These are phyloP conservation scores for Drosophila barbarae DNA, from an alignment of 2,888 invertebrate species.

Conservation along the genomic window DNA sequence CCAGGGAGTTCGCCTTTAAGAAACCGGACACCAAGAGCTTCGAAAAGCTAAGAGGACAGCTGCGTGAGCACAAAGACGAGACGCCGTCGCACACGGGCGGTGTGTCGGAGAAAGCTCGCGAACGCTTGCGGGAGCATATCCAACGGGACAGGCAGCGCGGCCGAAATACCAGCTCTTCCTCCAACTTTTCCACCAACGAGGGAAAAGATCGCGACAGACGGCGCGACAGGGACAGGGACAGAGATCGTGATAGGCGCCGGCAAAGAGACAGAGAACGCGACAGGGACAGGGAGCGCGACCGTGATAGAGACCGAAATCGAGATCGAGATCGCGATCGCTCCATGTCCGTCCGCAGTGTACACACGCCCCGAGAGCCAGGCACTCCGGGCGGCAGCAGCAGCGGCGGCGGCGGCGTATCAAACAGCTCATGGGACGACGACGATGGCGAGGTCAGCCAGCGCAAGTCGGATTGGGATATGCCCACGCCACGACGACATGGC, in stretches of 20 bases:
- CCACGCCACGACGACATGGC: constrained; percentile 84
- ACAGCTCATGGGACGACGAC: constrained; percentile 84
- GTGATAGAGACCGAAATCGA: constrained; percentile 45
- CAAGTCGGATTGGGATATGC: constrained; percentile 95
- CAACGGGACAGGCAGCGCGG: constrained; percentile 79
- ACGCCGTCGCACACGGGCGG: constrained; percentile 97
- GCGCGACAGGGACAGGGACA: constrained; percentile 73
- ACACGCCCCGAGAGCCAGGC: constrained; percentile 86
- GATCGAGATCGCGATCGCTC: constrained; percentile 64
- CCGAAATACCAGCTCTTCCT: constrained; percentile 13
- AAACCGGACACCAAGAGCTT: constrained; percentile 76
- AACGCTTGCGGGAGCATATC: constrained; percentile 85
- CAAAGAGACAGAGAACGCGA: constrained; percentile 61
- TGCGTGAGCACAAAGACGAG: constrained; percentile 89
- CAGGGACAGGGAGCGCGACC: constrained; percentile 58
- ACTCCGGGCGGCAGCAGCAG: constrained; percentile 87
- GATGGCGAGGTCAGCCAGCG: constrained; percentile 68
- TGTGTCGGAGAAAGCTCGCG: constrained; percentile 85
- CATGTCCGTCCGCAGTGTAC: constrained; percentile 78
- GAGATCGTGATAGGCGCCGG: constrained; percentile 54
- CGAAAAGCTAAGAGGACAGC: constrained; percentile 82
- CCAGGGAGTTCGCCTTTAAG: constrained; percentile 77
- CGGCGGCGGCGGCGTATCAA: constrained; percentile 84
- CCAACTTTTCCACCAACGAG: constrained; percentile 12
- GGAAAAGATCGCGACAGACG: constrained; percentile 26